These are phyloP conservation scores for Sebastes itinus DNA, from an alignment of 2,797 vertebrate species.

Conservation along the genomic window DNA sequence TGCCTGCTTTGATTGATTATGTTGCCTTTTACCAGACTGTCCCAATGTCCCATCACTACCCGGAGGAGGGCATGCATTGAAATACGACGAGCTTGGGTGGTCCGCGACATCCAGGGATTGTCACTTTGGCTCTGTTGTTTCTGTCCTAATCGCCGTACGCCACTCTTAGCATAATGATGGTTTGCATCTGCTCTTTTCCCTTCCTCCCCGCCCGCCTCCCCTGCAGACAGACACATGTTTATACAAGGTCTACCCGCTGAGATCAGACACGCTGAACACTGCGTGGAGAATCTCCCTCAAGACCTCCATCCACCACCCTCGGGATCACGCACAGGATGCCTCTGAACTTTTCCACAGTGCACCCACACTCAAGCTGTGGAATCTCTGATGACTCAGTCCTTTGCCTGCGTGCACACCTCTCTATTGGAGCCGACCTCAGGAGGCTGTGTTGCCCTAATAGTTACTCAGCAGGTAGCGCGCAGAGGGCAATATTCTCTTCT, in stretches of 20 bases:
- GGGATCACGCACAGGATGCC: slow-evolving; percentile 30
- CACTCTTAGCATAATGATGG: slow-evolving; percentile 47
- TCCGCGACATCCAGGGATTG: slow-evolving; percentile 52
- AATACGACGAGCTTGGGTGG: slow-evolving; percentile 52
- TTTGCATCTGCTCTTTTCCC: slow-evolving; percentile 39
- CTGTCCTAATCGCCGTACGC: slow-evolving; percentile 36
- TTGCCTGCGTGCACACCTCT: slow-evolving; percentile 24
- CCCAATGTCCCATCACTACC: slow-evolving; percentile 62
- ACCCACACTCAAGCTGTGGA: slow-evolving; percentile 25
- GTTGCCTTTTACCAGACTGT: slow-evolving; percentile 74
- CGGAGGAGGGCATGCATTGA: slow-evolving; percentile 48
- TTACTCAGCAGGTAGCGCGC: slow-evolving; percentile 38
- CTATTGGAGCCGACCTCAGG: slow-evolving; percentile 25
- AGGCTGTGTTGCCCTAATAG: slow-evolving; percentile 38
- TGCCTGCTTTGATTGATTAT: slow-evolving; percentile 78
- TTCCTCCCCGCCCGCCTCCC: slow-evolving; percentile 23
- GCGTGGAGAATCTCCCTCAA: slow-evolving; percentile 46
- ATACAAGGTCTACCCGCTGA: slow-evolving; percentile 66
- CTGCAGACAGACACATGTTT: slow-evolving; percentile 67
- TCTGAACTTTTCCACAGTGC: slow-evolving; percentile 57
- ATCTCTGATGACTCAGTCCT: slow-evolving; percentile 39
- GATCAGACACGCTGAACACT: slow-evolving; percentile 58
- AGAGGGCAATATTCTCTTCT: slow-evolving; percentile 15
- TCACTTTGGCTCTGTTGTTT: slow-evolving; percentile 42
- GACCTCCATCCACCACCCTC: slow-evolving; percentile 44